Evolutionary conservation across 2,888 invertebrate genomes (phyloP).

Genomic region (Danaus chrysippus): DNA sequence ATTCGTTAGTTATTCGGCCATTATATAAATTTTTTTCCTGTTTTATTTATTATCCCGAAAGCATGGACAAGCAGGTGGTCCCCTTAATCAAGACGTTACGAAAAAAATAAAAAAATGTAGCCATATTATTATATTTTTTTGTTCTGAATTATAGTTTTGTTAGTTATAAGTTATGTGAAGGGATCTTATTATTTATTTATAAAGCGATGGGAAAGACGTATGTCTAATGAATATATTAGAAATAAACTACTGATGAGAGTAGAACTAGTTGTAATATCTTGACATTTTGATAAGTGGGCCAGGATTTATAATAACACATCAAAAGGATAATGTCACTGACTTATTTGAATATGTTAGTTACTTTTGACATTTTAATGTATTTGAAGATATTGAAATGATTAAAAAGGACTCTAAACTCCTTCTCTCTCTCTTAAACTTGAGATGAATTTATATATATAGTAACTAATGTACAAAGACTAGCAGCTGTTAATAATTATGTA

Average conservation of each 20-base stretch:
- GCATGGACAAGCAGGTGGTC: constrained; percentile 72
- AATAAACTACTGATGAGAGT: constrained; percentile 53
- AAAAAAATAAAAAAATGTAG: constrained; percentile 67
- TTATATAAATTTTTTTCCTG: constrained; percentile 65
- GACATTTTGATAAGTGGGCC: constrained; percentile 61
- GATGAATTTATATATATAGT: too few species aligned
- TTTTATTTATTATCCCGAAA: constrained; percentile 70
- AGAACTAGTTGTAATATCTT: constrained; percentile 57
- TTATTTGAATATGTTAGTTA: constrained; percentile 1
- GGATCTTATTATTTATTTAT: constrained; percentile 67
- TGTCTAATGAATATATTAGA: constrained; percentile 75
- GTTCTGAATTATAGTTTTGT: constrained; percentile 69
- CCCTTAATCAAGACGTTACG: constrained; percentile 78
- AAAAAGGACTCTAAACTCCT: too few species aligned
- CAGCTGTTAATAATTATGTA: too few species aligned
- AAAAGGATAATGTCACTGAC: constrained; percentile 12
- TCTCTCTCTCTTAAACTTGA: too few species aligned
- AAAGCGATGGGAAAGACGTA: constrained; percentile 72
- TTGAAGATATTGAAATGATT: neutral
- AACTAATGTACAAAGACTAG: too few species aligned
- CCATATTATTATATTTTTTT: constrained; percentile 57
- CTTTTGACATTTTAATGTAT: neutral
- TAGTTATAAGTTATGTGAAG: constrained; percentile 61
- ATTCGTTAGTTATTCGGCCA: constrained; percentile 69
- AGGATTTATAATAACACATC: constrained; percentile 35